Percentiles rank a stretch among this genome's conserved stretches.
These are phyloP conservation scores for Gymnoscelis rufifasciata DNA, from an alignment of 2,888 invertebrate species.

Conservation along the genomic window DNA sequence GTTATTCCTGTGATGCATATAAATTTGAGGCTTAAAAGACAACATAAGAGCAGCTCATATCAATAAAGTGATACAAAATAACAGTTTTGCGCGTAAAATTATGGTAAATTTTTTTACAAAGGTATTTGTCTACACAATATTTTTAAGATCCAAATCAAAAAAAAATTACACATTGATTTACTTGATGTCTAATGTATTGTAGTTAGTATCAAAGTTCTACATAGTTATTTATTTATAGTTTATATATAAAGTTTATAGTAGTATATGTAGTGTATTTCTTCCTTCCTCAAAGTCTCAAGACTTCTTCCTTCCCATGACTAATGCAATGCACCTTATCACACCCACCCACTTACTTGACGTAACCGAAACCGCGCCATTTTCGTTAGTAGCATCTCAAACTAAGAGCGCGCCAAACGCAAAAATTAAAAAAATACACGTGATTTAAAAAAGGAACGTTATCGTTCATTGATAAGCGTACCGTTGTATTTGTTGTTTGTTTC, in stretches of 20 bases:
- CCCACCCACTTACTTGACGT: conserved; percentile 40
- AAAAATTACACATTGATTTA: no score
- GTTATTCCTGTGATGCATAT: no score
- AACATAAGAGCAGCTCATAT: no score
- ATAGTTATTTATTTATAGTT: no score
- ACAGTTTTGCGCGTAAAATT: no score
- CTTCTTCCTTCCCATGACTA: background rate
- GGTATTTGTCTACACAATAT: no score
- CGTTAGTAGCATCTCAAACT: conserved; percentile 33
- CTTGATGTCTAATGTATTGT: no score
- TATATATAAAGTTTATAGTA: background rate
- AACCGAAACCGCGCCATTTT: conserved; percentile 31
- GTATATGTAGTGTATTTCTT: background rate
- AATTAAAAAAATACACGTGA: conserved; percentile 34
- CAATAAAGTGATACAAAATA: no score
- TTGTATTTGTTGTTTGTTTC: background rate
- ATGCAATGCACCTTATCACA: conserved; percentile 27
- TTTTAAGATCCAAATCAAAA: no score
- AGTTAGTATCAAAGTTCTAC: no score
- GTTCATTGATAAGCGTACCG: conserved; percentile 27
- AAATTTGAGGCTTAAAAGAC: no score
- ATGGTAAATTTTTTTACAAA: no score
- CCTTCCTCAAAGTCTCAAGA: background rate
- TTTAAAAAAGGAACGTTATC: conserved; percentile 30
- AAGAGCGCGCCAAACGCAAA: conserved; percentile 37